Evolutionary conservation across 1,140 invertebrate genomes (phyloP), one percentile per base, ranked within the genome.

Genomic region (Eupeodes corollae): DNA sequence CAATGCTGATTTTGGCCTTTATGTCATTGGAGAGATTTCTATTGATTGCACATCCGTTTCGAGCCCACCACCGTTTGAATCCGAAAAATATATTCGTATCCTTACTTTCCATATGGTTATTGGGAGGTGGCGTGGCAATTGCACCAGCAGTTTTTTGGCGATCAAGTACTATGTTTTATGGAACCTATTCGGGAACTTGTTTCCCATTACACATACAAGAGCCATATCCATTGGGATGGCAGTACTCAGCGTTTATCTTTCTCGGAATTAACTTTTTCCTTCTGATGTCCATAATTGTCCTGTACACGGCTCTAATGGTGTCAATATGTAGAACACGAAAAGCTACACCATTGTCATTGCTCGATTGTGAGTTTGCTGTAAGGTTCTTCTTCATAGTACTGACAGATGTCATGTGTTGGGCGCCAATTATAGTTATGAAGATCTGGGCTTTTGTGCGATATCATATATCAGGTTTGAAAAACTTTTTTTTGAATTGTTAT

Each of bases 11-110:
- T 37, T 57, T 89, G 52, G 78, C 80, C 0, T 82, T 85, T 52
- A 84, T 89, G 73, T 85, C 85, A 1, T 57, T 87, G 41, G 85
- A 88, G 52, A 72, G 86, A 49, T 84, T 81, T 56, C 64, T 88
- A 39, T 64, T 82, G 26, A 85, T 89, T 45, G 78, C 75, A 12
- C 76, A 78, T 56, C 80, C 84, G 5, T 73, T 86, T 48, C 77
- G 75, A 31, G 73, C 73, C 18, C 73, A 76, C 48, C 71, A 72
- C 21, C 67, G 70, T 26, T 70, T 85, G 37, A 79, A 74, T 30
- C 58, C 71, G 3, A 72, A 70, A 37, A 67, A 74, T 8, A 78
- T 84, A 11, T 70, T 71, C 14, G 59, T 68, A 10, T 48, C 63
- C 9, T 31, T 65, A 37, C 16, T 65, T 1, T 50, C 49, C 30